A percentile compares a stretch with the other conserved stretches of the same genome.
Conservation (phyloP, 2,888 invertebrate genomes). For the Nephrocerus scutellatus region DNA sequence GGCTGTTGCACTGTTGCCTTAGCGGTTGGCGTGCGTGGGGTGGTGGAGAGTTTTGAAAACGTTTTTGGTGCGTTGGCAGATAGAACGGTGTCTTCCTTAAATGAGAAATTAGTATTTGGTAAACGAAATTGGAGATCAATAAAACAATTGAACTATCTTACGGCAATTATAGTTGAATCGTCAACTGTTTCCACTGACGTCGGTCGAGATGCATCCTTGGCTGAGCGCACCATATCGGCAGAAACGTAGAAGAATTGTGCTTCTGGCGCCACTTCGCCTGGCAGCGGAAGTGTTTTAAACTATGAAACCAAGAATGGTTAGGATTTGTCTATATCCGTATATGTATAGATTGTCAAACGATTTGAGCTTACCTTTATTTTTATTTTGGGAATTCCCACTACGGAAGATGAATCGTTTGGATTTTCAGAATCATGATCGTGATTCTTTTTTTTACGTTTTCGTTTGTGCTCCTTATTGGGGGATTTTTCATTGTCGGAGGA, state of each 20-base stretch:
- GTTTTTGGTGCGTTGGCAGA: conserved; percentile 9
- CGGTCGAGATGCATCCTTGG: conserved; percentile 43
- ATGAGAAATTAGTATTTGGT: too few species aligned
- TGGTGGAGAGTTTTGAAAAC: conserved; percentile 20
- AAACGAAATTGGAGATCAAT: conserved; percentile 4
- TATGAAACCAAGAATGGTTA: too few species aligned
- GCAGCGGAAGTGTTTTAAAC: conserved; percentile 44
- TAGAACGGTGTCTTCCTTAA: too few species aligned
- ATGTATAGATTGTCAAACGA: too few species aligned
- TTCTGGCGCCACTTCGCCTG: conserved; percentile 65
- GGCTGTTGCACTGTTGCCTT: conserved; percentile 7
- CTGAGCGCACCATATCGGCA: conserved; percentile 50
- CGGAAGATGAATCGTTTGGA: conserved; percentile 42
- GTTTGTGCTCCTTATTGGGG: conserved; percentile 67
- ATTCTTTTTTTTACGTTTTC: conserved; percentile 74
- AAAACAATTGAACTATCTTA: conserved; percentile 2
- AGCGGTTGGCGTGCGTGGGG: conserved; percentile 27
- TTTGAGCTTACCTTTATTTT: conserved; percentile 62
- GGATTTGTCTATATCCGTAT: too few species aligned
- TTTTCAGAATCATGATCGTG: conserved; percentile 54
- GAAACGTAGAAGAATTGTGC: conserved; percentile 74
- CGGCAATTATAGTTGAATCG: conserved; percentile 28
- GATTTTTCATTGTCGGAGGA: conserved; percentile 51
- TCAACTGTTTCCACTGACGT: conserved; percentile 46
- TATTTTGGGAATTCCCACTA: conserved; percentile 60